Percentiles rank a stretch among this genome's conserved stretches.
These are phyloP conservation scores for Mycalesis mineus DNA, from an alignment of 2,888 invertebrate genomes.

Conservation along the genomic window DNA sequence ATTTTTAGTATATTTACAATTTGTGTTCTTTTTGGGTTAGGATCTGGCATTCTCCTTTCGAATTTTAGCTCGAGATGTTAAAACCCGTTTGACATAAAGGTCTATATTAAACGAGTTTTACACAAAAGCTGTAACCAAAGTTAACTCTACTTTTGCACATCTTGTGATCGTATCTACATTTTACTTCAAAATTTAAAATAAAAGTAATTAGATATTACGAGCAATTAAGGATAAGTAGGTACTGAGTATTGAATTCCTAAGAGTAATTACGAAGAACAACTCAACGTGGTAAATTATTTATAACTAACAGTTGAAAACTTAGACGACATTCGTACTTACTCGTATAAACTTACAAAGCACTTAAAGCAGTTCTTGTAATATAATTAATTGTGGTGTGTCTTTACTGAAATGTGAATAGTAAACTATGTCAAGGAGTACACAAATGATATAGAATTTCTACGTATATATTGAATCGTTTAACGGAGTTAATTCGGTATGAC, in stretches of 20 bases:
- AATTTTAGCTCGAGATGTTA: no score
- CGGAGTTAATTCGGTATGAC: no score
- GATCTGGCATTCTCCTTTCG: no score
- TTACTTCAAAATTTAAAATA: background rate
- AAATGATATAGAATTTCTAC: background rate
- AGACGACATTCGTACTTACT: background rate
- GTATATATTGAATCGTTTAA: no score
- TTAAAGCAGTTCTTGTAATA: conserved; percentile 9
- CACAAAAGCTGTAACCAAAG: no score
- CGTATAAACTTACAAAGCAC: background rate
- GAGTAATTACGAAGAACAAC: background rate
- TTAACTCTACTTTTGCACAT: no score
- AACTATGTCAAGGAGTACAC: background rate
- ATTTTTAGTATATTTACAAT: no score
- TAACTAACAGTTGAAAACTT: background rate
- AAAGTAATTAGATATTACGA: background rate
- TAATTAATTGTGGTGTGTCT: background rate
- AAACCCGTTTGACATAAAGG: no score
- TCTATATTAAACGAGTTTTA: no score
- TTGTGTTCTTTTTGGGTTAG: no score
- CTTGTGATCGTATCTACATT: no score
- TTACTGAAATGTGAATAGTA: background rate
- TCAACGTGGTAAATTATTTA: background rate
- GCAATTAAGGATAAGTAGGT: background rate
- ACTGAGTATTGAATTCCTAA: background rate